These are phyloP conservation scores for Emydocephalus ijimae DNA, from an alignment of 2,113 vertebrate species.

Conservation along the genomic window DNA sequence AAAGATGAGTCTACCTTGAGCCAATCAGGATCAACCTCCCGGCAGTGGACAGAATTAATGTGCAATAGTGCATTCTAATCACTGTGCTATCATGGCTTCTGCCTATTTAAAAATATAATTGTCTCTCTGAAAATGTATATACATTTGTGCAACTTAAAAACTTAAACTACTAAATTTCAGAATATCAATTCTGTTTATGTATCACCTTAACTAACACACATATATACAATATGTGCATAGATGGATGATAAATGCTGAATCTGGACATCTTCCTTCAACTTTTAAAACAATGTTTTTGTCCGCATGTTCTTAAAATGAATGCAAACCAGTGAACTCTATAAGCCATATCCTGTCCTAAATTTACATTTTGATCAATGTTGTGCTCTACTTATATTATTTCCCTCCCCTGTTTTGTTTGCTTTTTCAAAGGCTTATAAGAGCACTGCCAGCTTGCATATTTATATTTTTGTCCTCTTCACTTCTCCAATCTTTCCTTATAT, in stretches of 20 bases:
- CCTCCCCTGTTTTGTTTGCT: neutral
- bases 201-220: neutral
- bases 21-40: neutral
- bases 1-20: neutral
- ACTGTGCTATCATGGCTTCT: neutral
- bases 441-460: neutral
- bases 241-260: neutral
- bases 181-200: neutral
- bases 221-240: neutral
- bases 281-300: constrained; percentile 8
- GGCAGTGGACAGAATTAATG: neutral
- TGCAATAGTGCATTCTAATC: neutral
- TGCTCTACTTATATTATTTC: neutral
- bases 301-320: neutral
- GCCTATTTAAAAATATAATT: neutral
- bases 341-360: neutral
- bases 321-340: neutral
- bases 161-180: neutral
- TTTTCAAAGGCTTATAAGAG: neutral
- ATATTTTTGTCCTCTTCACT: neutral
- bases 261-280: neutral
- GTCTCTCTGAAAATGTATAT: neutral
- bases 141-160: neutral
- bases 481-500: neutral
- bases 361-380: neutral